Evolutionary conservation across 2,113 vertebrate genomes (phyloP).

Genomic region (Lycaon pictus): DNA sequence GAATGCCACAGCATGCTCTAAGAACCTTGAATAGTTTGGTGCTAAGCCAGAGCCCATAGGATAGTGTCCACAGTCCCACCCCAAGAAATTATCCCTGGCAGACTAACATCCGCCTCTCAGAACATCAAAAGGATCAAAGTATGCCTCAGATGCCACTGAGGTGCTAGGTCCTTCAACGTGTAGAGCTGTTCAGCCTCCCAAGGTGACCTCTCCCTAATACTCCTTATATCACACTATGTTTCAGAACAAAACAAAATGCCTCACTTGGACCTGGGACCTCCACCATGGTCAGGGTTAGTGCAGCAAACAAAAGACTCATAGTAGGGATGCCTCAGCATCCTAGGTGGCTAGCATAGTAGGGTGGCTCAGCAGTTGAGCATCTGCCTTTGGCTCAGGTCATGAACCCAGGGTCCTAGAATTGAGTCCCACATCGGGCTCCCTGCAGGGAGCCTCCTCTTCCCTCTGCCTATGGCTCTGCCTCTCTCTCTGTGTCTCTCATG

Average conservation of each 20-base stretch:
- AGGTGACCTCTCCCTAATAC: background rate
- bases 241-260: background rate
- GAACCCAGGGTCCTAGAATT: too few relatives aligned
- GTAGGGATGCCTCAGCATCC: too few relatives aligned
- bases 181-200: background rate
- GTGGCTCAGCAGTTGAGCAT: too few relatives aligned
- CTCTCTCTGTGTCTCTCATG: too few relatives aligned
- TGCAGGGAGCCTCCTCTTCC: too few relatives aligned
- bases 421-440: too few relatives aligned
- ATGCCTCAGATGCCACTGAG: background rate
- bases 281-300: background rate
- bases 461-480: too few relatives aligned
- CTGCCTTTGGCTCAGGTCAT: too few relatives aligned
- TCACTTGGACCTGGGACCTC: too few relatives aligned
- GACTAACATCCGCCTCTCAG: background rate
- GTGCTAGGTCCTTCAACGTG: background rate
- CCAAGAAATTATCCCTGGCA: background rate
- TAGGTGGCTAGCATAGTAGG: too few relatives aligned
- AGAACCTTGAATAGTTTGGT: background rate
- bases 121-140: background rate
- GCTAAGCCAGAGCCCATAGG: background rate
- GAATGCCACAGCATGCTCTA: fast-evolving
- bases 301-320: background rate
- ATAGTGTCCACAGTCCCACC: background rate
- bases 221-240: background rate